A percentile compares a stretch with the other conserved stretches of the same genome.
These are phyloP conservation scores for Palaemon carinicauda DNA, from an alignment of 1,140 invertebrate species.

Conservation along the genomic window DNA sequence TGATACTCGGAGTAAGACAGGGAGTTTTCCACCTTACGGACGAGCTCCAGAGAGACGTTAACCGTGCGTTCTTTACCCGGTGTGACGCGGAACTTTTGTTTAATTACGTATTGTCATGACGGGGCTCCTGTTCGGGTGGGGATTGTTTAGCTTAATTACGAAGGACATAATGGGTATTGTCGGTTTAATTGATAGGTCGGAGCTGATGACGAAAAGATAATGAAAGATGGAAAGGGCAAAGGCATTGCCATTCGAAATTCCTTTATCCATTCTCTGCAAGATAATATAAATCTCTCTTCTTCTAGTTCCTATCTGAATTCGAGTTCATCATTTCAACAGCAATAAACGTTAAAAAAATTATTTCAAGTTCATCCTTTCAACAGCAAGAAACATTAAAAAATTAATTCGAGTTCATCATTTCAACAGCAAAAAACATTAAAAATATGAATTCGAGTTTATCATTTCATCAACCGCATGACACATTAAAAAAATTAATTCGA, in stretches of 20 bases:
- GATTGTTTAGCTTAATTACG: conserved; percentile 55
- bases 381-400: no score
- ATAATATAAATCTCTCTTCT: no score
- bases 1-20: not conserved
- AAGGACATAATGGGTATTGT: conserved; percentile 50
- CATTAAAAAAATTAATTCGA: no score
- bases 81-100: conserved; percentile 17
- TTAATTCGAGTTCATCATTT: no score
- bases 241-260: not conserved
- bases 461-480: no score
- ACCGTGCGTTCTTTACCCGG: not conserved
- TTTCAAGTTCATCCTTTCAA: no score
- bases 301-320: no score
- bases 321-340: no score
- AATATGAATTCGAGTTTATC: no score
- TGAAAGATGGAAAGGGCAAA: not conserved
- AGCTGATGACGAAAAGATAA: not conserved
- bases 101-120: conserved; percentile 52
- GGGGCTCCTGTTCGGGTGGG: conserved; percentile 42
- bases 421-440: no score
- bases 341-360: no score
- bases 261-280: no score
- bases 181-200: conserved; percentile 48
- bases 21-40: not conserved
- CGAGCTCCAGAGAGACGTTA: not conserved